Conservation (phyloP, 2,113 vertebrate genomes). For the Phalacrocorax carbo region DNA sequence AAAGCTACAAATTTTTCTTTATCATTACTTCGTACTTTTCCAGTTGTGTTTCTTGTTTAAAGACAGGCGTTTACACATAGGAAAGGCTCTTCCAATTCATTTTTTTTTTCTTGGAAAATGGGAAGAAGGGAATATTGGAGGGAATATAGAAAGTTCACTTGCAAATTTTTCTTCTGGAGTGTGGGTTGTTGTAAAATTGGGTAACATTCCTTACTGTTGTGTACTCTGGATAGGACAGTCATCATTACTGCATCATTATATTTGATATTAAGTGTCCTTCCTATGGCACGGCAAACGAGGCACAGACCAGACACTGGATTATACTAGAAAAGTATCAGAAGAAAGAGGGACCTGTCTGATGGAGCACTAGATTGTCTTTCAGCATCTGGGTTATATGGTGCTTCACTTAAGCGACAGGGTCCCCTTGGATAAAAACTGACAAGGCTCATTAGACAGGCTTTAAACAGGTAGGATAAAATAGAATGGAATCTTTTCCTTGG, state of each 20-base stretch:
- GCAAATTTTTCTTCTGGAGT: not conserved
- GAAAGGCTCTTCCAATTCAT: not conserved
- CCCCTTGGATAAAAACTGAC: not conserved
- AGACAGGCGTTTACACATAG: not conserved
- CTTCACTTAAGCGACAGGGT: not conserved
- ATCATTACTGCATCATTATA: not conserved
- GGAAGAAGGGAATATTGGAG: not conserved
- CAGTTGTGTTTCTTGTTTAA: not conserved
- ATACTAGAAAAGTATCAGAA: not conserved
- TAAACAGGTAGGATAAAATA: not conserved
- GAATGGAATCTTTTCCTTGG: not conserved
- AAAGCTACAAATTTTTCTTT: not conserved
- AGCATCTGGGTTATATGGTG: not conserved
- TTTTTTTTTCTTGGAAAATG: not conserved
- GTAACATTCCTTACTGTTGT: not conserved
- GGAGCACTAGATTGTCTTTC: not conserved
- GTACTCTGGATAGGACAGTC: not conserved
- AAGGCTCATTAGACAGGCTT: not conserved
- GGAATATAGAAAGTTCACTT: not conserved
- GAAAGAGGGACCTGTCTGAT: not conserved
- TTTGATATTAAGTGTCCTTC: not conserved
- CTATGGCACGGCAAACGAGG: not conserved
- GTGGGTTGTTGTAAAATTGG: not conserved
- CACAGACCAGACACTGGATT: not conserved
- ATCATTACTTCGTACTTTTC: not conserved